Conservation (phyloP, 1,140 invertebrate species). For the Melitaea cinxia region DNA sequence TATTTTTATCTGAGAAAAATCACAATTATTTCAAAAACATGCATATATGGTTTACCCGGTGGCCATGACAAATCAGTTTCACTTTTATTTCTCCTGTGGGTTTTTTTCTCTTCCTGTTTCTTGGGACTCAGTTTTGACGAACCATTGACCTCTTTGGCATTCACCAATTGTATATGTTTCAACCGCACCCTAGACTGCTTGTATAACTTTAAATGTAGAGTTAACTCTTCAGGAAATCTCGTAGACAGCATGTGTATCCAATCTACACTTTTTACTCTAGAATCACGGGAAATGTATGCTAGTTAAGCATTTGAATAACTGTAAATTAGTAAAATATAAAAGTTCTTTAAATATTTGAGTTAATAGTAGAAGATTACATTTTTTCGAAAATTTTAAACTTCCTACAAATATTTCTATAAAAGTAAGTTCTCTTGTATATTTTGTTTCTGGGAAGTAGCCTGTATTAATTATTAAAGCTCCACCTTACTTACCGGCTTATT, state of each 20-base stretch:
- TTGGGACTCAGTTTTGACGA: constrained; percentile 76
- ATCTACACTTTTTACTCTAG: constrained; percentile 92
- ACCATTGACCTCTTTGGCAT: constrained; percentile 79
- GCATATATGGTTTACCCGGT: constrained; percentile 57
- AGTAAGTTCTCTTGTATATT: too few species aligned
- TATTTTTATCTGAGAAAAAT: too few species aligned
- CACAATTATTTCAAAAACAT: constrained; percentile 5
- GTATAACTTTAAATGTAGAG: constrained; percentile 93
- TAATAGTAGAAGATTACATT: too few species aligned
- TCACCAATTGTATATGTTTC: constrained; percentile 69
- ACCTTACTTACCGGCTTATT: too few species aligned
- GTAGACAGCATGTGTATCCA: constrained; percentile 95
- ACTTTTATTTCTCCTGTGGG: constrained; percentile 87
- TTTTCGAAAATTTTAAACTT: too few species aligned
- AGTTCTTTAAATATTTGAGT: too few species aligned
- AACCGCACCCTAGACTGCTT: constrained; percentile 85
- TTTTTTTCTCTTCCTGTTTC: constrained; percentile 76
- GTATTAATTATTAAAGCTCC: too few species aligned
- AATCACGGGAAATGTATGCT: constrained; percentile 17
- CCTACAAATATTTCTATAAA: too few species aligned
- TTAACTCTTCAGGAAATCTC: constrained; percentile 93
- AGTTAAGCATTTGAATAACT: too few species aligned
- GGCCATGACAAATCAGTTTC: constrained; percentile 87
- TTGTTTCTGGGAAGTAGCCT: too few species aligned
- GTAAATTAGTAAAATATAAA: too few species aligned